Evolutionary conservation across 2,888 invertebrate species (phyloP).

Genomic region (Pachydiplax longipennis): DNA sequence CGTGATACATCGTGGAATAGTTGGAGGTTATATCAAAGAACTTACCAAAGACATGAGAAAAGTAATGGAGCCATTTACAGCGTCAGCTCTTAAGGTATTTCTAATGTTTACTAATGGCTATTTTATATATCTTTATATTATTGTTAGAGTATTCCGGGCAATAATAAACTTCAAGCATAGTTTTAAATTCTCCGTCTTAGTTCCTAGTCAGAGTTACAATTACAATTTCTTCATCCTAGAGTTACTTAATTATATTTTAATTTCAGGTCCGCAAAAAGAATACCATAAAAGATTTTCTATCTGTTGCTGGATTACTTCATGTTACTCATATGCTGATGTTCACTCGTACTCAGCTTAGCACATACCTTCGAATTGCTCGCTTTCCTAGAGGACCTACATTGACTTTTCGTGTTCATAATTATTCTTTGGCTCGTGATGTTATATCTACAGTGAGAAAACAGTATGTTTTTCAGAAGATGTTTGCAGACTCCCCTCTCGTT

Average conservation of each 20-base stretch:
- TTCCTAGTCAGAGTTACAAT: too few species aligned
- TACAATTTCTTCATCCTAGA: too few species aligned
- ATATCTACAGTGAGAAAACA: conserved; percentile 85
- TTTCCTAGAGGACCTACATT: conserved; percentile 93
- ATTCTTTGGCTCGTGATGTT: conserved; percentile 84
- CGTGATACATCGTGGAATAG: conserved; percentile 89
- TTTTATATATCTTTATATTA: too few species aligned
- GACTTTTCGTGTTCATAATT: conserved; percentile 84
- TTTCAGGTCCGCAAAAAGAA: conserved; percentile 85
- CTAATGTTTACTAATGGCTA: neutral
- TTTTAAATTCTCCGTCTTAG: too few species aligned
- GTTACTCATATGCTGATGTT: conserved; percentile 93
- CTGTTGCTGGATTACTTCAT: conserved; percentile 88
- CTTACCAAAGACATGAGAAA: conserved; percentile 87
- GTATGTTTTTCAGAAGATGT: conserved; percentile 81
- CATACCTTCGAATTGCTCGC: conserved; percentile 85
- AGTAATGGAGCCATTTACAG: conserved; percentile 97
- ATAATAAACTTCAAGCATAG: too few species aligned
- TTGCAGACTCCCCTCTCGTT: conserved; percentile 87
- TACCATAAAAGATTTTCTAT: conserved; percentile 94
- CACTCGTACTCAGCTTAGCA: conserved; percentile 82
- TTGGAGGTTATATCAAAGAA: conserved; percentile 81
- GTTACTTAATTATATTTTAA: conserved; percentile 26
- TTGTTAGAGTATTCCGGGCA: too few species aligned
- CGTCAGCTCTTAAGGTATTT: conserved; percentile 80